Evolutionary conservation across 2,888 invertebrate species (phyloP), one percentile per base, ranked within the genome.

Genomic region (Drosophila setosimentum): DNA sequence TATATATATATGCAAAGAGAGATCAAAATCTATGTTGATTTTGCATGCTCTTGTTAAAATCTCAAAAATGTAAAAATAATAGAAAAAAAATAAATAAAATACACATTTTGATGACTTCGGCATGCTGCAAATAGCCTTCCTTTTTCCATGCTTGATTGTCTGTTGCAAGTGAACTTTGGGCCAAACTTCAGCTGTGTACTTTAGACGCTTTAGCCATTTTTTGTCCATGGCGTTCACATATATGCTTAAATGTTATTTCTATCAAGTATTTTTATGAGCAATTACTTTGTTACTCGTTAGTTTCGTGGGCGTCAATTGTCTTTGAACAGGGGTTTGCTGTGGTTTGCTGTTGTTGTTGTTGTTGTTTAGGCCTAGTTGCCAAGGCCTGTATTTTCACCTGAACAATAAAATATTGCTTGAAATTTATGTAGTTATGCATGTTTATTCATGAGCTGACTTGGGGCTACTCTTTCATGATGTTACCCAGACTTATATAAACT

Each of bases 191-290:
- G 68, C 65, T 66, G 24, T 24, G 27, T 48, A 53, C 49, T 63
- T 21, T 63, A 49, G 70, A 71, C 81, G 45, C 8, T 45, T 45
- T 45, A 45, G 24, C 45, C 45, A 45, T 8, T 8, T 45, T 82
- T 60, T 86, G 89, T 83, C 78, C 82, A 63, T 68, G 78, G 73
- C 68, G 37, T 32, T 35, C 40, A 67, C 32, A 42, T n/a, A 59
- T 21, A 4, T 57, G 51, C 55, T 57, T 70, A 75, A 90, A 86
- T 90, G 89, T 86, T 85, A 88, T 86, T 90, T 90, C 87, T 74
- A 89, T 89, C 73, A 76, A 88, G 80, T 86, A 85, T 82, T 84
- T 88, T 74, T 62, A 68, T 88, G 71, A 82, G 69, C 90, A 90
- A 83, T 88, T 83, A 88, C 68, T 85, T 84, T 66, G 71, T 75